Percentiles rank a stretch among this genome's conserved stretches.
These are phyloP conservation scores for Psittacula cyanocephala DNA, from an alignment of 2,113 vertebrate genomes.

Conservation along the genomic window DNA sequence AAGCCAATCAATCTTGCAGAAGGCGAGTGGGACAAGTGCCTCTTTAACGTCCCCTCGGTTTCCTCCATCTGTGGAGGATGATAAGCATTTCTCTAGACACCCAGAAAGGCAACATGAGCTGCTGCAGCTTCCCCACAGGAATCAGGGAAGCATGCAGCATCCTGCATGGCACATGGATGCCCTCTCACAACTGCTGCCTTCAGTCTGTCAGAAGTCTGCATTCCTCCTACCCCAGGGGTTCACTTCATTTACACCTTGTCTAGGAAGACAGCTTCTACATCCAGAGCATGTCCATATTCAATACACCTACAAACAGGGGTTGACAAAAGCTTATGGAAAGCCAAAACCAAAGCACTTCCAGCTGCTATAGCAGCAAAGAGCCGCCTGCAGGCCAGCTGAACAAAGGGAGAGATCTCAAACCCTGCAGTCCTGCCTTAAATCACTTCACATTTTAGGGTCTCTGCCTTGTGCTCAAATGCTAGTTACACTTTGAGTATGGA, in stretches of 20 bases:
- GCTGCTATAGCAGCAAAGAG: not conserved
- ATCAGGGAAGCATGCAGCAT: not conserved
- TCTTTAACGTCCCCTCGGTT: slow-evolving; percentile 1
- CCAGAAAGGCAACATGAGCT: not conserved
- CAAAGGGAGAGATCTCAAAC: not conserved
- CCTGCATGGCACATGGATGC: accelerated
- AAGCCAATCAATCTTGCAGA: slow-evolving; percentile 54
- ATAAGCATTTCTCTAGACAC: slow-evolving; percentile 9
- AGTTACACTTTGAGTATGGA: not conserved
- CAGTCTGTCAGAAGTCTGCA: not conserved
- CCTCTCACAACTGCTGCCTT: not conserved
- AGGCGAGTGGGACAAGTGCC: slow-evolving; percentile 19
- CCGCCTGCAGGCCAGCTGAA: not conserved
- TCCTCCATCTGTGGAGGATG: slow-evolving; percentile 35
- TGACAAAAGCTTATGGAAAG: not conserved
- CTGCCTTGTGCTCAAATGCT: not conserved
- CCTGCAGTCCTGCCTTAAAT: not conserved
- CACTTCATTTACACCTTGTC: not conserved
- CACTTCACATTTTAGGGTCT: not conserved
- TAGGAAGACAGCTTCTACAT: not conserved
- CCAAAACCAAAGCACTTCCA: not conserved
- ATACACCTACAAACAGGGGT: not conserved
- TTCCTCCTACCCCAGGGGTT: not conserved
- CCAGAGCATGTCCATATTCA: accelerated
- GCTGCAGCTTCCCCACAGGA: not conserved